phyloP scores from a whole-genome alignment of 2,888 invertebrate genomes.

The Melanargia galathea region DNA sequence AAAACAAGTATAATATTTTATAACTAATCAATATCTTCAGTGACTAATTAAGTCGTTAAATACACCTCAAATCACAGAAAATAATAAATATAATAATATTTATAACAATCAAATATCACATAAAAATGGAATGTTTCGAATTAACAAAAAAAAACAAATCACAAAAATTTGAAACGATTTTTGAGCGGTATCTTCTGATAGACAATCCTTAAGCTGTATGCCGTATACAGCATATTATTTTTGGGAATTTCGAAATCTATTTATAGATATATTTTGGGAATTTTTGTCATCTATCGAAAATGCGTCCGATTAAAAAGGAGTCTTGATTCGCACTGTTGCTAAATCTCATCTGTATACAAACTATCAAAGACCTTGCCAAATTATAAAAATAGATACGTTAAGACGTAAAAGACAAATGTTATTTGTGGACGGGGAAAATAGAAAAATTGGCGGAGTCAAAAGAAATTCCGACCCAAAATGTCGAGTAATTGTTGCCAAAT shows the following conservation, averaged over 20 bases:
- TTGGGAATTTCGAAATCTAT: background rate
- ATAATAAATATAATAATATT: conserved; percentile 56
- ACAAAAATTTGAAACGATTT: conserved; percentile 49
- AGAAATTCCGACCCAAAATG: conserved; percentile 4
- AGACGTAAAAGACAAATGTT: conserved; percentile 46
- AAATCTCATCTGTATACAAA: conserved; percentile 37
- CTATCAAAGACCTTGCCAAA: conserved; percentile 57
- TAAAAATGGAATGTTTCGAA: conserved; percentile 41
- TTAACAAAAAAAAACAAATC: conserved; percentile 33
- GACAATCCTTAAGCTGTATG: conserved; percentile 62
- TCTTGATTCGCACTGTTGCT: conserved; percentile 51
- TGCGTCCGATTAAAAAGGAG: conserved; percentile 48
- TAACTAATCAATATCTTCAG: conserved; percentile 40
- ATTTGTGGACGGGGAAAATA: conserved; percentile 22
- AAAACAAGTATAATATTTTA: no score
- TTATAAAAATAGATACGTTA: conserved; percentile 56
- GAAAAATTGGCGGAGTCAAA: conserved; percentile 12
- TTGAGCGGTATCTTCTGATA: conserved; percentile 61
- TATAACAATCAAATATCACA: conserved; percentile 39
- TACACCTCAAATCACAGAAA: conserved; percentile 54
- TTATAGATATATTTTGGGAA: background rate
- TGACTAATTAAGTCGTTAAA: background rate
- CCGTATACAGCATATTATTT: conserved; percentile 64
- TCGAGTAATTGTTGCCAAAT: background rate
- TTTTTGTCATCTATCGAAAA: conserved; percentile 31